Conservation (phyloP, 2,113 vertebrate species). For the Epinephelus moara region DNA sequence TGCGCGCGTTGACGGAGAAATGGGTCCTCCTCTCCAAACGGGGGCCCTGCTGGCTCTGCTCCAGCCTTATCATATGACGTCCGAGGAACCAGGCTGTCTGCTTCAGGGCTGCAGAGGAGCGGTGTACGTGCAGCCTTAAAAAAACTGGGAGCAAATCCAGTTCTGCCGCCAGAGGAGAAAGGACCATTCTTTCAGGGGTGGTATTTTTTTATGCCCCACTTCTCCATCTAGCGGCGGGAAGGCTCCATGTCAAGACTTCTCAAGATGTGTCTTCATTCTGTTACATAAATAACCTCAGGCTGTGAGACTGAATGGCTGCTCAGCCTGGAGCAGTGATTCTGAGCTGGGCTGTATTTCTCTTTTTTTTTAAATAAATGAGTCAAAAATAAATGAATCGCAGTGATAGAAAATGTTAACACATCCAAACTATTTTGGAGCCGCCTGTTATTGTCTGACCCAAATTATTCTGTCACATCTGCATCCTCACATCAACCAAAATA, state of each 20-base stretch:
- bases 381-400: not conserved
- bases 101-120: slow-evolving; percentile 27
- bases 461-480: slow-evolving; percentile 43
- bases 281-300: slow-evolving; percentile 42
- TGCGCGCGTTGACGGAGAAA: slow-evolving; percentile 64
- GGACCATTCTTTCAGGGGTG: slow-evolving; percentile 9
- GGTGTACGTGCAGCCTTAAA: slow-evolving; percentile 9
- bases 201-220: slow-evolving; percentile 17
- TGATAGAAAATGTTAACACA: too few species aligned
- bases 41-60: slow-evolving; percentile 60
- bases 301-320: not conserved
- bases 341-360: too few species aligned
- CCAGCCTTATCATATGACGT: slow-evolving; percentile 68
- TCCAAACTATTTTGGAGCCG: not conserved
- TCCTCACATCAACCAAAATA: slow-evolving; percentile 2
- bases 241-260: not conserved
- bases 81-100: slow-evolving; percentile 34
- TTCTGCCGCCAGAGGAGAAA: slow-evolving; percentile 1
- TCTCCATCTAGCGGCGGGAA: slow-evolving; percentile 69
- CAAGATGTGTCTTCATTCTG: not conserved
- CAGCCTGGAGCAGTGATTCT: not conserved
- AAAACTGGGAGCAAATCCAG: slow-evolving; percentile 31
- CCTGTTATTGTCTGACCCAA: slow-evolving; percentile 10
- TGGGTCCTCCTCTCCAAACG: slow-evolving; percentile 59
- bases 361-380: too few species aligned